Percentiles rank a stretch among this genome's conserved stretches.
Evolutionary conservation across 2,797 vertebrate species (phyloP).

Genomic region (Gobio occitaniae): DNA sequence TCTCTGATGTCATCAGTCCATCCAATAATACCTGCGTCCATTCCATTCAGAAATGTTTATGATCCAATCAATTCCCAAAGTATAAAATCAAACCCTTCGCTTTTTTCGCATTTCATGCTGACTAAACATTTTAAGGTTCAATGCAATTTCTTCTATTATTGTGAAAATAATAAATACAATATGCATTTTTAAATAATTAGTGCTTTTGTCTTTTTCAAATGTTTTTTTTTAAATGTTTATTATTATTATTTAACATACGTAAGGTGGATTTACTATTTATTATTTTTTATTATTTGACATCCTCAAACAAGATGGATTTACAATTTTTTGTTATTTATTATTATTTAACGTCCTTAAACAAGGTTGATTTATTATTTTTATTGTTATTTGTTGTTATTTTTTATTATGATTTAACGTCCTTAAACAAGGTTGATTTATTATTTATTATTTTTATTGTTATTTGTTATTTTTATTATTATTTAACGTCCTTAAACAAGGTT

Average conservation of each 20-base stretch:
- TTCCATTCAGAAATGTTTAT: not conserved
- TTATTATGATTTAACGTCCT: not conserved
- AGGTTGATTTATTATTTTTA: not conserved
- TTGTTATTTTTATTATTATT: not conserved
- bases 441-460: not conserved
- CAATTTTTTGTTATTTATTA: not conserved
- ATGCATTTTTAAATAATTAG: not conserved
- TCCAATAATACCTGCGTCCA: no score
- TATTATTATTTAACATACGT: no score
- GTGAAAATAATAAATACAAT: not conserved
- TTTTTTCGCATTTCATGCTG: no score
- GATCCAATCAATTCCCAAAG: not conserved
- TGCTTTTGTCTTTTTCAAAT: not conserved
- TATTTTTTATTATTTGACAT: not conserved
- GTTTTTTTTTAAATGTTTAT: not conserved
- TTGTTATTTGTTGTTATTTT: no score
- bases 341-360: not conserved
- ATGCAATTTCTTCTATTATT: not conserved
- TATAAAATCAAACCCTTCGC: not conserved
- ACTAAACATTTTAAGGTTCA: not conserved
- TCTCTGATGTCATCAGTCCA: not conserved
- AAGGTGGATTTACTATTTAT: not conserved
- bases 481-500: not conserved
- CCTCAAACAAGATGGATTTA: not conserved
- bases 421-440: not conserved